Evolutionary conservation across 2,797 vertebrate genomes (phyloP), one percentile per base, ranked within the genome.

Genomic region (Scyliorhinus canicula): DNA sequence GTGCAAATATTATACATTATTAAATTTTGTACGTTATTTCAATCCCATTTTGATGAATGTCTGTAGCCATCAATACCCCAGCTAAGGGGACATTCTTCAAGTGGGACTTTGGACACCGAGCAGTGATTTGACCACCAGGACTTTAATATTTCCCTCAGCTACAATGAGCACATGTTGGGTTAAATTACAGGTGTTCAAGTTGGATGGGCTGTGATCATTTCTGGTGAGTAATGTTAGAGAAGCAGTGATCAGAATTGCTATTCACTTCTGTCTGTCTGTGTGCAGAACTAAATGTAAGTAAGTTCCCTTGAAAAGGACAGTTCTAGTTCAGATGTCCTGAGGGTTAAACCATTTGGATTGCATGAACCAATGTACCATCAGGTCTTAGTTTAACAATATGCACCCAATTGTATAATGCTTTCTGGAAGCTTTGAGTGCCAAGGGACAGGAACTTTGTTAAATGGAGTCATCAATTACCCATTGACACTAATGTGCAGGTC

Each of bases 401-500:
- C 31, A 55, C 86, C 35, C 16, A 35, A 90, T 60, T 60, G 86
- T 19, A 90, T 35, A n/a, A 60, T 90, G 35, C 14, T 90, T 9
- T 60, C 35, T 90, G 35, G n/a, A 35, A 90, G 55, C 55, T 90
- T n/a, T 60, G 55, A 60, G 16, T 16, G 57, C 35, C 16, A 60
- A 60, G 86, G 86, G 95, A 69, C 95, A 86, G 60, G 69, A 95
- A 5, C n/a, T 95, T 95, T 95, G 69, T 95, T 96, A 97, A 97
- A 96, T 3, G 67, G 95, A 95, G 96, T 96, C 96, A 95, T 97
- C 96, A 97, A 96, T 97, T 97, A 97, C 97, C 96, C 96, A 97
- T 97, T 96, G 95, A 93, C 86, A 69, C 95, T 97, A 97, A 96
- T 97, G 97, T 97, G 96, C 95, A 95, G 44, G 69, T 95, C 93